phyloP scores from a whole-genome alignment of 2,797 vertebrate genomes.

The Muraenolepis orangiensis region DNA sequence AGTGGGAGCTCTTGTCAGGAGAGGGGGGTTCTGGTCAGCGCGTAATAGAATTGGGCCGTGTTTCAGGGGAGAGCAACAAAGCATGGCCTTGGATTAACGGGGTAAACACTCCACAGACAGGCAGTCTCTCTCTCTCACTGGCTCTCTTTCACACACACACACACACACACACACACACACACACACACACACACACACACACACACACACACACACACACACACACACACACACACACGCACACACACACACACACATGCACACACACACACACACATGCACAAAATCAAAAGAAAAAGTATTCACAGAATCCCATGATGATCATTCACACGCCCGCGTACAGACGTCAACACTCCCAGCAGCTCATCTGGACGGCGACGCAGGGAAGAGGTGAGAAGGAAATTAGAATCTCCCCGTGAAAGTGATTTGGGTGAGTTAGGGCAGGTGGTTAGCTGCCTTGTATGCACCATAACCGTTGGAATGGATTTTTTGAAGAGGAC shows the following conservation, averaged over 20 bases:
- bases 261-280: too few species aligned
- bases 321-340: too few species aligned
- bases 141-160: too few species aligned
- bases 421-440: slow-evolving; percentile 2
- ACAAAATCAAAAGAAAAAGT: too few species aligned
- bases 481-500: background rate
- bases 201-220: too few species aligned
- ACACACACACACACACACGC: too few species aligned
- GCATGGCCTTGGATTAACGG: slow-evolving; percentile 52
- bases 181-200: too few species aligned
- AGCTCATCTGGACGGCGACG: background rate
- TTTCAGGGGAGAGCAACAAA: slow-evolving; percentile 68
- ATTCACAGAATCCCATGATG: too few species aligned
- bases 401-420: background rate
- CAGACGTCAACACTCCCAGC: background rate
- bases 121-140: too few species aligned
- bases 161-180: too few species aligned
- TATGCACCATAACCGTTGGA: background rate
- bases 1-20: slow-evolving; percentile 62
- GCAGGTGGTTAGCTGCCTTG: slow-evolving; percentile 1
- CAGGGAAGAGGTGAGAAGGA: slow-evolving; percentile 2
- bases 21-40: slow-evolving; percentile 53
- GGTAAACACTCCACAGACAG: slow-evolving; percentile 60
- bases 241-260: background rate
- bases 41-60: slow-evolving; percentile 73